These are phyloP conservation scores for Macrostomum lignano DNA, from an alignment of 1,140 invertebrate species.

Conservation along the genomic window DNA sequence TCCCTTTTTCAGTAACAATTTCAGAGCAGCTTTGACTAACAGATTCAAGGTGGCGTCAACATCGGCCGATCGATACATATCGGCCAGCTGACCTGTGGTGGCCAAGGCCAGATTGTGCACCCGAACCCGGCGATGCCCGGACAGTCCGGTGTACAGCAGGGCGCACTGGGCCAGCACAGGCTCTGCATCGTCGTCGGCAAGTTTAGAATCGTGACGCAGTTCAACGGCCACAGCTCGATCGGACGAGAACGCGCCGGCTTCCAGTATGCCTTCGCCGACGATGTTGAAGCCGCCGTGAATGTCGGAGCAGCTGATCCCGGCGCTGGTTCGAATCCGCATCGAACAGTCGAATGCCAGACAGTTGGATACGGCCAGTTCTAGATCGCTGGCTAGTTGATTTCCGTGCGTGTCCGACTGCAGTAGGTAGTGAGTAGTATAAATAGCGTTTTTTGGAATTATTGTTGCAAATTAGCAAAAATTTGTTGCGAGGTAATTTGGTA, in stretches of 20 bases:
- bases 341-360: constrained; percentile 69
- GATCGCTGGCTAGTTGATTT: constrained; percentile 50
- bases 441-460: too few relatives aligned
- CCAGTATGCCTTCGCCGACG: constrained; percentile 87
- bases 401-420: constrained; percentile 71
- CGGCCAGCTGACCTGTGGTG: constrained; percentile 61
- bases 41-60: constrained; percentile 73
- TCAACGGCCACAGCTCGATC: constrained; percentile 62
- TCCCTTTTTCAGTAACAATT: constrained; percentile 20
- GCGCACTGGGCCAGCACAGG: constrained; percentile 58
- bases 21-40: constrained; percentile 44
- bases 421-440: too few relatives aligned
- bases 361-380: constrained; percentile 44
- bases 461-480: too few relatives aligned
- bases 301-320: constrained; percentile 62
- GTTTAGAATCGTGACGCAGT: constrained; percentile 91
- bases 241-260: constrained; percentile 60
- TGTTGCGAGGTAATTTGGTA: too few relatives aligned
- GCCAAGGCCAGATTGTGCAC: constrained; percentile 69
- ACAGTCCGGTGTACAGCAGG: constrained; percentile 64
- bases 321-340: constrained; percentile 72
- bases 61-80: constrained; percentile 67
- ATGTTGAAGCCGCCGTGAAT: constrained; percentile 91
- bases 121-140: constrained; percentile 57
- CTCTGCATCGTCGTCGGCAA: constrained; percentile 62